Conservation (phyloP, 2,888 invertebrate genomes). For the Uropetala carovei region DNA sequence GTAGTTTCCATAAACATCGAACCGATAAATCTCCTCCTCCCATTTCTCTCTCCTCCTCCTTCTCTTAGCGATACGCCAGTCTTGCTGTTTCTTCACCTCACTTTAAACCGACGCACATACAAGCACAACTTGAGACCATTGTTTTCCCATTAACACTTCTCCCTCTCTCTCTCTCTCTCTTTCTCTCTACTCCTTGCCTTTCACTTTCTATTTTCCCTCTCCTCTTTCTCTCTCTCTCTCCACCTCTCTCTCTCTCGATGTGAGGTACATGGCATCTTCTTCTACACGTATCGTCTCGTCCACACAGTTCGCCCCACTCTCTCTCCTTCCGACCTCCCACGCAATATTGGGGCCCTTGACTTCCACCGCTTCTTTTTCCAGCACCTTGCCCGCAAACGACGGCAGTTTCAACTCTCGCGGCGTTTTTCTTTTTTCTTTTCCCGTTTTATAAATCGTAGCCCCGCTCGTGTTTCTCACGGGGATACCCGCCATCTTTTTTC, state of each 20-base stretch:
- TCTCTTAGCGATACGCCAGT: background rate
- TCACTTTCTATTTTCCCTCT: background rate
- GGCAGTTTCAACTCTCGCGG: too few species aligned
- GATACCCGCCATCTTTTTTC: background rate
- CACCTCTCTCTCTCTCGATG: background rate
- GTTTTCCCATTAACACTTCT: conserved; percentile 14
- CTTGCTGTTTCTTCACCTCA: background rate
- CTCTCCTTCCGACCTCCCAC: too few species aligned
- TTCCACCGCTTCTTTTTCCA: too few species aligned
- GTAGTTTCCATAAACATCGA: background rate
- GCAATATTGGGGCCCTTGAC: too few species aligned
- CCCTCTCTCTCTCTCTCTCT: background rate
- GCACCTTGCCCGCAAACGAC: too few species aligned
- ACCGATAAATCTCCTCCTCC: background rate
- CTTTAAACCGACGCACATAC: background rate
- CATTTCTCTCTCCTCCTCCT: background rate
- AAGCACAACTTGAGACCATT: background rate
- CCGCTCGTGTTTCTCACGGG: background rate
- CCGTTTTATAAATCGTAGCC: background rate
- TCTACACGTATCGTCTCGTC: background rate
- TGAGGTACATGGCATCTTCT: background rate
- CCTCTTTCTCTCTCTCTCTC: background rate
- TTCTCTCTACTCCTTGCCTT: background rate
- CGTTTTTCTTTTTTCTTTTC: background rate
- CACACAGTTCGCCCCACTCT: too few species aligned